Evolutionary conservation across 2,888 invertebrate species (phyloP).

Genomic region (Caenorhabditis sp.): DNA sequence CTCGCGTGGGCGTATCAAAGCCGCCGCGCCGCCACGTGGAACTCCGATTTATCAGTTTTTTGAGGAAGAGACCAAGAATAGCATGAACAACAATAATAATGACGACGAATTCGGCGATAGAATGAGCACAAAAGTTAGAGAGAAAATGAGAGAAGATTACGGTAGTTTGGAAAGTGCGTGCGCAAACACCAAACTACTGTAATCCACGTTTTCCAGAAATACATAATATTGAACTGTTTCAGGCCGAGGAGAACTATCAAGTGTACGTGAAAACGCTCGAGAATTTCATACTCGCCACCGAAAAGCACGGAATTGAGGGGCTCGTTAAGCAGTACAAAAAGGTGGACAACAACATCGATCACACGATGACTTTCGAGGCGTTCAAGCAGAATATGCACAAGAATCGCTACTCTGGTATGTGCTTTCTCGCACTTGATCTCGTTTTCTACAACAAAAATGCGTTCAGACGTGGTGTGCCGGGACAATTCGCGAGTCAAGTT

Average conservation of each 20-base stretch:
- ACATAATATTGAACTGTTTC: too few relatives aligned
- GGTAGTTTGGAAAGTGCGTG: background rate
- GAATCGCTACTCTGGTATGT: conserved; percentile 67
- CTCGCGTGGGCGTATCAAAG: conserved; percentile 57
- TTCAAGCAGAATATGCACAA: conserved; percentile 68
- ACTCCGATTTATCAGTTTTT: conserved; percentile 46
- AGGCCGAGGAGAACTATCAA: conserved; percentile 12
- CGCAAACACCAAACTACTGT: too few relatives aligned
- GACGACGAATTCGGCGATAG: background rate
- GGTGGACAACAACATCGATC: conserved; percentile 54
- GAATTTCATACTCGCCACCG: conserved; percentile 57
- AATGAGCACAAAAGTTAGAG: conserved; percentile 10
- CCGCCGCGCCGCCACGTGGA: conserved; percentile 51
- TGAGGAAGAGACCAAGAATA: conserved; percentile 11
- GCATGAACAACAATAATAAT: conserved; percentile 8
- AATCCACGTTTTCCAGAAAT: too few relatives aligned
- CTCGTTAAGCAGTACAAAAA: conserved; percentile 60
- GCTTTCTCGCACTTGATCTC: conserved; percentile 2
- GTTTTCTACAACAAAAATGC: too few relatives aligned
- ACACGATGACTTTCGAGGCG: conserved; percentile 54
- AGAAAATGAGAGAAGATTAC: background rate
- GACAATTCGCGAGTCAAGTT: conserved; percentile 61
- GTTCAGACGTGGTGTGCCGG: conserved; percentile 62
- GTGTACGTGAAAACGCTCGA: conserved; percentile 38
- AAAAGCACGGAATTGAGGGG: conserved; percentile 59